Percentiles rank a stretch among this genome's conserved stretches.
These are phyloP conservation scores for Heterotis niloticus DNA, from an alignment of 2,113 vertebrate species.

Conservation along the genomic window DNA sequence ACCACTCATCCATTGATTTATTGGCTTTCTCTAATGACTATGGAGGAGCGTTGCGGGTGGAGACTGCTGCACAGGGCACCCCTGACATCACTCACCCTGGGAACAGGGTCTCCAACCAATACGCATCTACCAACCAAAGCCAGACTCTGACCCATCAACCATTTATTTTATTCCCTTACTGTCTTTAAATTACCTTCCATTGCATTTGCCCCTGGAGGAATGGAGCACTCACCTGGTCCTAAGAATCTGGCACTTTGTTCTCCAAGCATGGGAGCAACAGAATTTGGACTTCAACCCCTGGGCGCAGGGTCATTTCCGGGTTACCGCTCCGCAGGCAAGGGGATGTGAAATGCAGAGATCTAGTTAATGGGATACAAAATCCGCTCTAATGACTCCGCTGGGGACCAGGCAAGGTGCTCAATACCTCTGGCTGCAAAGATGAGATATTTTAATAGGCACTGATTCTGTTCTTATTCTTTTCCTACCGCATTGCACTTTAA, in stretches of 20 bases:
- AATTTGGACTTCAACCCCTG: not conserved
- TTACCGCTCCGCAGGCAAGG: not conserved
- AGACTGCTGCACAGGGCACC: not conserved
- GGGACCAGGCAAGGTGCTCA: not conserved
- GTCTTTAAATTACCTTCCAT: not conserved
- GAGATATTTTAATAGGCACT: slow-evolving; percentile 6
- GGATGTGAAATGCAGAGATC: not conserved
- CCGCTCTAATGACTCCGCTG: not conserved
- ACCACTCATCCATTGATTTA: slow-evolving; percentile 63
- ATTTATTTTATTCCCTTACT: too few species aligned
- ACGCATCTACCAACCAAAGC: not conserved
- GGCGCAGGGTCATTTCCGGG: not conserved
- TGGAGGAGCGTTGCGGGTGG: slow-evolving; percentile 21
- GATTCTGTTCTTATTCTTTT: slow-evolving; percentile 12
- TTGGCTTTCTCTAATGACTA: slow-evolving; percentile 57
- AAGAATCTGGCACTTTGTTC: too few species aligned
- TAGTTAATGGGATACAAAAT: slow-evolving; percentile 20
- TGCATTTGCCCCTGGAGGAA: not conserved
- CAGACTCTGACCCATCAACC: too few species aligned
- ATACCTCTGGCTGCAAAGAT: not conserved
- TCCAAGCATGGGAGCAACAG: too few species aligned
- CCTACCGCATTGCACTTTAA: not conserved
- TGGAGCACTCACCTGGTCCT: too few species aligned
- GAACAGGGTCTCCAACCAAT: not conserved
- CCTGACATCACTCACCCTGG: not conserved